phyloP scores from a whole-genome alignment of 1,140 invertebrate genomes.

The Ooceraea biroi region DNA sequence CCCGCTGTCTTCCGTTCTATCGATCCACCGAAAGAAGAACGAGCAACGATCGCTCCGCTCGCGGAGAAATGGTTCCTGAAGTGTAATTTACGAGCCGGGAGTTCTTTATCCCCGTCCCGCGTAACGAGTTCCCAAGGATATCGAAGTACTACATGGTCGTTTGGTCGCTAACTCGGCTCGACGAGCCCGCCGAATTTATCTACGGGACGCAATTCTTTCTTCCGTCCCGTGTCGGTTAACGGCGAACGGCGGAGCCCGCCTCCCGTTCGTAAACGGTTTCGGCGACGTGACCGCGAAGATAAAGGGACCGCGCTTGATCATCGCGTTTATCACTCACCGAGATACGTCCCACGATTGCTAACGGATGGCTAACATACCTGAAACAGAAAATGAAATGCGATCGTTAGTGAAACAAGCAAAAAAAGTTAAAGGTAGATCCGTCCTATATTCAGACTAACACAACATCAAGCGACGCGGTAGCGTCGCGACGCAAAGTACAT shows the following conservation, averaged over 20 bases:
- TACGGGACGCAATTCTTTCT: constrained; percentile 54
- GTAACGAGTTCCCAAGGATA: constrained; percentile 65
- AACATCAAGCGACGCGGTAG: no score
- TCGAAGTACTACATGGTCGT: constrained; percentile 40
- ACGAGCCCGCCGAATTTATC: constrained; percentile 59
- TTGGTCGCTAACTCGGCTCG: constrained; percentile 56
- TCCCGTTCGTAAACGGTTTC: constrained; percentile 47
- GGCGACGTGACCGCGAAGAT: constrained; percentile 37
- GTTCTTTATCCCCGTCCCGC: constrained; percentile 49
- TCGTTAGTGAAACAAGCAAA: background rate
- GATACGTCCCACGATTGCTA: background rate
- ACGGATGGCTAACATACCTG: constrained; percentile 49
- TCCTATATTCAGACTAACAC: no score
- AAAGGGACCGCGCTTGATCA: constrained; percentile 11
- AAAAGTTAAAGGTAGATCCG: constrained; percentile 3
- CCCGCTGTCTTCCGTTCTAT: background rate
- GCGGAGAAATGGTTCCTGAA: constrained; percentile 60
- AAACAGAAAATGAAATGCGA: constrained; percentile 53
- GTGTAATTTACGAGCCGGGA: constrained; percentile 54
- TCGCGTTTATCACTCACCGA: constrained; percentile 46
- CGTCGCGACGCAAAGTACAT: no score
- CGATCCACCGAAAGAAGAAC: constrained; percentile 19
- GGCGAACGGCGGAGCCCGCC: constrained; percentile 2
- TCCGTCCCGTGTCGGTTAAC: constrained; percentile 37
- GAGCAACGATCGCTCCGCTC: constrained; percentile 25